Percentiles rank a stretch among this genome's conserved stretches.
Conservation (phyloP, 2,113 vertebrate species). For the Neoarius graeffei region DNA sequence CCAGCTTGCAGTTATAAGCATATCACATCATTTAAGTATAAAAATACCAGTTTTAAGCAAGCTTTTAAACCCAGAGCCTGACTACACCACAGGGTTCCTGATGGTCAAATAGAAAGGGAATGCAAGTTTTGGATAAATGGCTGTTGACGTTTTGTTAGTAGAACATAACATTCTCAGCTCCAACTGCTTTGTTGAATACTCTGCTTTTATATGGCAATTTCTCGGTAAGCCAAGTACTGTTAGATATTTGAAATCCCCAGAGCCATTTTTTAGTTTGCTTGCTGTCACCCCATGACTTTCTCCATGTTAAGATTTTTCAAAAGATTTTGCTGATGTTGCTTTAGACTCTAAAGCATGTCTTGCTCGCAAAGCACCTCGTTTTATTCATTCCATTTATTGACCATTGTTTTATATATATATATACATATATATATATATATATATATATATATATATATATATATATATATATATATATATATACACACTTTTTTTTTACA, state of each 20-base stretch:
- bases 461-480: too few relatives aligned
- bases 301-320: slow-evolving; percentile 19
- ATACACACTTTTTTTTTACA: too few relatives aligned
- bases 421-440: too few relatives aligned
- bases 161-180: not conserved
- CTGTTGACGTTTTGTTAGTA: not conserved
- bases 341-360: not conserved
- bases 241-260: not conserved
- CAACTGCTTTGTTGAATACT: not conserved
- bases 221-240: not conserved
- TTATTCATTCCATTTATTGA: not conserved
- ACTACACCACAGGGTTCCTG: not conserved
- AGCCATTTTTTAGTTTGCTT: not conserved
- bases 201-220: not conserved
- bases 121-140: not conserved
- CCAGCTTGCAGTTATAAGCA: too few relatives aligned
- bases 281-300: not conserved
- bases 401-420: not conserved
- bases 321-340: not conserved
- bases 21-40: not conserved
- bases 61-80: not conserved
- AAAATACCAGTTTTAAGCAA: not conserved
- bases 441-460: too few relatives aligned
- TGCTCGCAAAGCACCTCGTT: not conserved
- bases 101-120: not conserved